These are phyloP conservation scores for Apodemia mormo DNA, from an alignment of 2,888 invertebrate species.

Conservation along the genomic window DNA sequence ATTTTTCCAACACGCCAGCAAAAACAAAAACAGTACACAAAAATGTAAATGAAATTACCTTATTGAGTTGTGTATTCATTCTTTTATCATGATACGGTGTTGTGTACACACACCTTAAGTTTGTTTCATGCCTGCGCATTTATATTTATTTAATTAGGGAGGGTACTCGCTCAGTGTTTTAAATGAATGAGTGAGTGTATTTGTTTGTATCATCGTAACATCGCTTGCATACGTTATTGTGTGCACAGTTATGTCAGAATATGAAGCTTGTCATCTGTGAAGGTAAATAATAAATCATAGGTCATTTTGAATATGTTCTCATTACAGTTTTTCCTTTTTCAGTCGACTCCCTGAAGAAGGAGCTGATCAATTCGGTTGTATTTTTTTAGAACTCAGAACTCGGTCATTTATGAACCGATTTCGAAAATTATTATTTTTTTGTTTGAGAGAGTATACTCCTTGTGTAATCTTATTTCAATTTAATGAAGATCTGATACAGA, in stretches of 20 bases:
- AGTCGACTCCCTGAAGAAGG: too few species aligned
- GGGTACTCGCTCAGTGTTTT: conserved; percentile 6
- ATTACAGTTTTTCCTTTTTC: too few species aligned
- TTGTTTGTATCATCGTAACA: conserved; percentile 7
- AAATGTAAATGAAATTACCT: neutral
- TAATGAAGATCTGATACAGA: too few species aligned
- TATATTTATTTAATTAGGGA: conserved; percentile 17
- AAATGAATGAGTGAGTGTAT: conserved; percentile 11
- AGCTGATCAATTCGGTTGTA: too few species aligned
- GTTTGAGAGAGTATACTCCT: too few species aligned
- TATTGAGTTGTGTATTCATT: neutral
- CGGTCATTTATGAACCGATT: too few species aligned
- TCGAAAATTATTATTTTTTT: too few species aligned
- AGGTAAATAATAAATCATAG: neutral
- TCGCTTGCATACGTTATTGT: conserved; percentile 8
- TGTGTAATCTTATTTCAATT: too few species aligned
- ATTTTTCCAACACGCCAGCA: neutral
- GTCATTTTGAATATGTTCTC: too few species aligned
- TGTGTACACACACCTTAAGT: conserved; percentile 7
- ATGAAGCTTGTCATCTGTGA: neutral
- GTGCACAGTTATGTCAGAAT: neutral
- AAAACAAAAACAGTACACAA: neutral
- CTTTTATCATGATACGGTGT: neutral
- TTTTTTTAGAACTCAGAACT: too few species aligned
- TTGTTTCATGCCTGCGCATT: conserved; percentile 16